Base-by-base conservation (phyloP, 2,888 invertebrate species). In the Stegophylla sp. region DNA sequence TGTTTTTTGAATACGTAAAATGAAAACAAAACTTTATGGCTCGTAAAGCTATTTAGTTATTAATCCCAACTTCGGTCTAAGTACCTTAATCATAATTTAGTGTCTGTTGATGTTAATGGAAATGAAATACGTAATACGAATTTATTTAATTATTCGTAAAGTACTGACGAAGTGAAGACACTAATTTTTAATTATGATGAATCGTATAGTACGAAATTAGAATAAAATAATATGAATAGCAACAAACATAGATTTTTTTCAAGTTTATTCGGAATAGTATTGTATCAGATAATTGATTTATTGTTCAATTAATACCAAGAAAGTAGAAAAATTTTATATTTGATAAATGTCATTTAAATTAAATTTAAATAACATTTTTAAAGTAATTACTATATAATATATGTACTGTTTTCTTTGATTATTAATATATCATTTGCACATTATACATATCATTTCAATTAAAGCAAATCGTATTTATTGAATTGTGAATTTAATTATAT, bases 91-190 rank as follows among this genome's bases (percentile, higher is more conserved):
- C 63, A 63, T 51, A 74, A 74, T 74, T 63, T 71, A 71, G 69
- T 53, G 51, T 53, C 51, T 63, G 63, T 74, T 63, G 53, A 73
- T 45, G 59, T 73, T 73, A 74, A 74, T 74, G 74, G 74, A 74
- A 51, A 74, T 51, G 74, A 63, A 74, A 74, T 74, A 41, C 63
- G 17, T 34, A 34, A 48, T 63, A 63, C 48, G 48, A 34, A 63
- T 74, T 48, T 74, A 74, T 74, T 74, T 74, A 64, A 74, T 63
- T 74, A 74, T 74, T 74, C 51, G 63, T 74, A 63, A 74, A 74
- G 63, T 51, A 63, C 63, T 43, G 63, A 41, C 3, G 63, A 63
- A 63, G 34, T 63, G 17, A 23, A 63, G 51, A 41, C 51, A 34
- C 51, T 63, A 48, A 74, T 63, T 74, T 74, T 63, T 63, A 63